A percentile compares a stretch with the other conserved stretches of the same genome.
Conservation (phyloP, 2,113 vertebrate species). For the Sigmodon hispidus region DNA sequence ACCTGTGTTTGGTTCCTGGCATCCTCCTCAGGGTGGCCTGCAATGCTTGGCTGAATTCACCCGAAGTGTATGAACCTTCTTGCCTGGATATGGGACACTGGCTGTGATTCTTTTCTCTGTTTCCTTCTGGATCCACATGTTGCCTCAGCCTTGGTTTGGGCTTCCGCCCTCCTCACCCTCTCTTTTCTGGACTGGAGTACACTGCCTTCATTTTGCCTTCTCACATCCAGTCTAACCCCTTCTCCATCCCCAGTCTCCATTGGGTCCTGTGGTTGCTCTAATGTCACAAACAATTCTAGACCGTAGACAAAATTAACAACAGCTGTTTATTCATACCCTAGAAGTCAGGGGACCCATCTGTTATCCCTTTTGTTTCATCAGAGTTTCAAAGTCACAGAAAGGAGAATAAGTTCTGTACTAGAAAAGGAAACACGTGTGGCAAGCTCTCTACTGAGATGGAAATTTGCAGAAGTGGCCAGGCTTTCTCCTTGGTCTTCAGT, state of each 20-base stretch:
- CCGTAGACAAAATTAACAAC: slow-evolving; percentile 4
- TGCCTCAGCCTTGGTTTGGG: not conserved
- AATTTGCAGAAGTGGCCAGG: not conserved
- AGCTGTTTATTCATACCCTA: slow-evolving; percentile 16
- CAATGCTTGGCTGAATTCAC: not conserved
- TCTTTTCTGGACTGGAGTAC: not conserved
- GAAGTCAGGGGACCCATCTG: not conserved
- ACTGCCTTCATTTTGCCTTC: not conserved
- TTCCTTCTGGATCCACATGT: not conserved
- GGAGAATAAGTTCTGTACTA: not conserved
- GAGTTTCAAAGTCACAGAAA: slow-evolving; percentile 38
- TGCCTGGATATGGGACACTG: not conserved
- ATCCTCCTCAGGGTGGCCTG: not conserved
- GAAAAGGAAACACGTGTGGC: not conserved
- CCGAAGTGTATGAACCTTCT: not conserved
- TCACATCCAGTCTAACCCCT: not conserved
- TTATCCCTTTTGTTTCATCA: not conserved
- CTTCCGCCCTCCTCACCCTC: not conserved
- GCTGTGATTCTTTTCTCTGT: not conserved
- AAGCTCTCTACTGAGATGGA: not conserved
- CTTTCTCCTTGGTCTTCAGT: not conserved
- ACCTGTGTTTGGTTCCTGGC: not conserved
- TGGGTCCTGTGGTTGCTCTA: not conserved
- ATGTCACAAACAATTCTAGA: not conserved
- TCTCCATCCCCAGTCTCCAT: not conserved